phyloP scores from a whole-genome alignment of 2,797 vertebrate genomes.

The Micrastur ruficollis region DNA sequence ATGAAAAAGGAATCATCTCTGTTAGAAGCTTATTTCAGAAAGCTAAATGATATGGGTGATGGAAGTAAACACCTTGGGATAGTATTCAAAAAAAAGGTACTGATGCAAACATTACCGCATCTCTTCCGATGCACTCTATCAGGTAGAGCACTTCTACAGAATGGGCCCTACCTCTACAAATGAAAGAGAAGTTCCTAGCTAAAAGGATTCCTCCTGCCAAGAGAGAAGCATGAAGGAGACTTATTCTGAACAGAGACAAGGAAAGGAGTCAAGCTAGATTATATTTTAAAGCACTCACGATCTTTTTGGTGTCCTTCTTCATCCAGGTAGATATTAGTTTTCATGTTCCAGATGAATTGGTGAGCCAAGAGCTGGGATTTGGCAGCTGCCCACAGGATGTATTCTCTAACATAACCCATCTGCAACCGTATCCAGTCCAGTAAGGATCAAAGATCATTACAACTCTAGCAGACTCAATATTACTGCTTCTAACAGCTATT shows the following conservation, averaged over 20 bases:
- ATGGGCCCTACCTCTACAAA: background rate
- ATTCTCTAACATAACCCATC: constrained; percentile 98
- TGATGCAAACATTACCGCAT: background rate
- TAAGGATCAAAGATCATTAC: background rate
- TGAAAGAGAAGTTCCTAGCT: background rate
- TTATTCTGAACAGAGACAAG: background rate
- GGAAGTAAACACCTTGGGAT: background rate
- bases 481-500: background rate
- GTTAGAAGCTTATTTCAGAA: background rate
- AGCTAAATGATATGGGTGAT: background rate
- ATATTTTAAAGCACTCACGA: constrained; percentile 78
- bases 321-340: constrained; percentile 94
- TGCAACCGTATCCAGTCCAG: constrained; percentile 49
- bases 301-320: constrained; percentile 96
- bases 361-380: constrained; percentile 96
- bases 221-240: background rate
- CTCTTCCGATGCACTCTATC: background rate
- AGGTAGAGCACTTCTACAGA: background rate
- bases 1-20: background rate
- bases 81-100: background rate
- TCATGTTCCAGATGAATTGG: constrained; percentile 99
- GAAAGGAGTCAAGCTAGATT: background rate
- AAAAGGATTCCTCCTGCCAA: background rate
- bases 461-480: background rate
- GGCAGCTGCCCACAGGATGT: constrained; percentile 95